Evolutionary conservation across 2,797 vertebrate species (phyloP).

Genomic region (Mormyrops boulengeri): DNA sequence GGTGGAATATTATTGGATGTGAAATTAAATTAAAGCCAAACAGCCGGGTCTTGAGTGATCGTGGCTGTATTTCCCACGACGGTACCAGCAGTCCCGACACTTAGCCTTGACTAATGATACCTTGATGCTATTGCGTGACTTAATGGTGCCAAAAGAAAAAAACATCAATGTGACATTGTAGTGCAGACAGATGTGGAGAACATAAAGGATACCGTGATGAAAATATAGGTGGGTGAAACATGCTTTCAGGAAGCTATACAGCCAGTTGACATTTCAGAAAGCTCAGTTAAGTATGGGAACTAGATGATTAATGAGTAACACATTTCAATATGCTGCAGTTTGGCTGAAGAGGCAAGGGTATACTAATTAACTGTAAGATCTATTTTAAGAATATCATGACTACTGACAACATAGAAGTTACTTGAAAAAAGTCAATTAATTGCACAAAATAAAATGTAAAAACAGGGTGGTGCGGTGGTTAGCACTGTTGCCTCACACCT

Average conservation of each 20-base stretch:
- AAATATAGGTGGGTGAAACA: neutral
- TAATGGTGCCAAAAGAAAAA: neutral
- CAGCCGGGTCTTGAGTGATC: slow-evolving; percentile 46
- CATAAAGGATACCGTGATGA: neutral
- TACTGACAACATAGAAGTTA: neutral
- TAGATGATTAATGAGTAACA: neutral
- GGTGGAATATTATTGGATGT: slow-evolving; percentile 38
- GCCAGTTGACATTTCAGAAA: neutral
- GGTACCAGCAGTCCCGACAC: neutral
- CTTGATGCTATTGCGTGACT: neutral
- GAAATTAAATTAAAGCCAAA: slow-evolving; percentile 47
- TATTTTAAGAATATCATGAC: neutral
- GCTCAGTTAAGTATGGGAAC: neutral
- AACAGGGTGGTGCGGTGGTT: too few relatives aligned
- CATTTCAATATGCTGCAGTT: neutral
- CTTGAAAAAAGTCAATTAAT: neutral
- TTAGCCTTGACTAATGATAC: neutral
- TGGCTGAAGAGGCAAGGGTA: neutral
- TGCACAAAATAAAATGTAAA: neutral
- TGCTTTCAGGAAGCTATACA: neutral
- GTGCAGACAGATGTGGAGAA: neutral
- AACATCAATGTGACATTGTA: neutral
- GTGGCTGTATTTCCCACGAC: slow-evolving; percentile 42
- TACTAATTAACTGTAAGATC: neutral
- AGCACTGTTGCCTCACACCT: too few relatives aligned